Evolutionary conservation across 2,797 vertebrate species (phyloP).

Genomic region (Oryzias sinensis): DNA sequence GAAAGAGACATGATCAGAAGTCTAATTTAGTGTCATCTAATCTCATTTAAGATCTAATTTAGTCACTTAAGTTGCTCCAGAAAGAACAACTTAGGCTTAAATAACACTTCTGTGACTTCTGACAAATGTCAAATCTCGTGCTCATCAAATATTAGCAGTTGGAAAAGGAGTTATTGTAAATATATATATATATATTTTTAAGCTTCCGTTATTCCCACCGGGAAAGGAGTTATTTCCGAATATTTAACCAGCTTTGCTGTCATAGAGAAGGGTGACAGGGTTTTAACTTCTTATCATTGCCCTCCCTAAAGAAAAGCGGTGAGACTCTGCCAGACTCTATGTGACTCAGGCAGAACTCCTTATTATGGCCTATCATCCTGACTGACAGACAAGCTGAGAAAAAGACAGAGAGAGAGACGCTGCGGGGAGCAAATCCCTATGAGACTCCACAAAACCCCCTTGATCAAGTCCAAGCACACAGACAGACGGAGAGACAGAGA

Average conservation of each 20-base stretch:
- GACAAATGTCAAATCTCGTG: constrained; percentile 18
- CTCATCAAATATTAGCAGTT: constrained; percentile 31
- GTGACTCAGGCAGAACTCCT: constrained; percentile 36
- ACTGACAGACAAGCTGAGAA: constrained; percentile 32
- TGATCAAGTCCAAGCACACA: constrained; percentile 31
- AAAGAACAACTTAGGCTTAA: constrained; percentile 18
- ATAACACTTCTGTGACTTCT: constrained; percentile 10
- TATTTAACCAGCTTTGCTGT: constrained; percentile 42
- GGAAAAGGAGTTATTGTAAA: constrained; percentile 17
- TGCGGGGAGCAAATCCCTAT: constrained; percentile 38
- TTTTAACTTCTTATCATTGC: constrained; percentile 49
- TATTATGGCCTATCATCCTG: constrained; percentile 36
- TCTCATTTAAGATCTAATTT: constrained; percentile 26
- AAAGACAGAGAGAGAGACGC: constrained; percentile 24
- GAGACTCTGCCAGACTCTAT: constrained; percentile 27
- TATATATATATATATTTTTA: background rate
- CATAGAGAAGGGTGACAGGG: constrained; percentile 46
- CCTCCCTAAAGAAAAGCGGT: constrained; percentile 40
- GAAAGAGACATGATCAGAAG: constrained; percentile 4
- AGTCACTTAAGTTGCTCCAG: constrained; percentile 21
- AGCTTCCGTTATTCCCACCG: constrained; percentile 24
- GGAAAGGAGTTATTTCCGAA: constrained; percentile 45
- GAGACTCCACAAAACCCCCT: constrained; percentile 27
- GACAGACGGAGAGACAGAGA: constrained; percentile 13
- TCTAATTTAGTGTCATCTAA: constrained; percentile 36